phyloP scores from a whole-genome alignment of 2,113 vertebrate genomes.

The rabbit (Oryctolagus cuniculus) region DNA sequence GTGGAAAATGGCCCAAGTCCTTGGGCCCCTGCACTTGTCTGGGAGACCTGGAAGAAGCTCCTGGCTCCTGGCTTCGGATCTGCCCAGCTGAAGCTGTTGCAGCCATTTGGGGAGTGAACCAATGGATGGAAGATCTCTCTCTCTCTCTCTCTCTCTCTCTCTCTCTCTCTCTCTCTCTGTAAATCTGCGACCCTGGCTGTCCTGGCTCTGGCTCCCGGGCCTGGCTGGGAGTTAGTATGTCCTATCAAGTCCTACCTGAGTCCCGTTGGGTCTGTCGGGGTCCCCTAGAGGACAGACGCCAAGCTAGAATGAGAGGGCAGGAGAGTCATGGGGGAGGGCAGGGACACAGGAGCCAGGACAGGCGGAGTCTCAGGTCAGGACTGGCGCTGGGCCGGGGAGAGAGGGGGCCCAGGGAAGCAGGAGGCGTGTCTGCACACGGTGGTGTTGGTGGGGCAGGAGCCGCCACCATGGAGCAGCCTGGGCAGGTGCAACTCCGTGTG shows the following conservation, averaged over 20 bases:
- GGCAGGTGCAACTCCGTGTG: neutral
- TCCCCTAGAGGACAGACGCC: neutral
- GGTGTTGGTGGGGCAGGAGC: neutral
- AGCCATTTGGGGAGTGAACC: too few relatives aligned
- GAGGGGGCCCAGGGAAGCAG: neutral
- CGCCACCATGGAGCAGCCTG: neutral
- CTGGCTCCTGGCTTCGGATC: too few relatives aligned
- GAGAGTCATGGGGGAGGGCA: too few relatives aligned
- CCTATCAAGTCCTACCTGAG: neutral
- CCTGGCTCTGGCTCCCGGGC: neutral
- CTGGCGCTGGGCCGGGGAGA: neutral
- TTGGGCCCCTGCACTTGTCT: too few relatives aligned
- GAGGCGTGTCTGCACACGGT: neutral
- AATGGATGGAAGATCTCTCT: too few relatives aligned
- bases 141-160: too few relatives aligned
- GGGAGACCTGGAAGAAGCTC: too few relatives aligned
- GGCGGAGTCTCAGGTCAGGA: neutral
- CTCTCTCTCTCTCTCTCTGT: too few relatives aligned
- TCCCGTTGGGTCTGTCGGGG: too few relatives aligned
- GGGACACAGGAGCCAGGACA: neutral
- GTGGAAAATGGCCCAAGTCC: too few relatives aligned
- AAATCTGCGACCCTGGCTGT: neutral
- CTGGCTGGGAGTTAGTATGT: accelerated
- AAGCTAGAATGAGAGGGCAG: neutral
- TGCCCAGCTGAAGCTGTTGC: too few relatives aligned